These are phyloP conservation scores for Petrocephalus schoutedeni DNA, from an alignment of 2,797 vertebrate genomes.

Conservation along the genomic window DNA sequence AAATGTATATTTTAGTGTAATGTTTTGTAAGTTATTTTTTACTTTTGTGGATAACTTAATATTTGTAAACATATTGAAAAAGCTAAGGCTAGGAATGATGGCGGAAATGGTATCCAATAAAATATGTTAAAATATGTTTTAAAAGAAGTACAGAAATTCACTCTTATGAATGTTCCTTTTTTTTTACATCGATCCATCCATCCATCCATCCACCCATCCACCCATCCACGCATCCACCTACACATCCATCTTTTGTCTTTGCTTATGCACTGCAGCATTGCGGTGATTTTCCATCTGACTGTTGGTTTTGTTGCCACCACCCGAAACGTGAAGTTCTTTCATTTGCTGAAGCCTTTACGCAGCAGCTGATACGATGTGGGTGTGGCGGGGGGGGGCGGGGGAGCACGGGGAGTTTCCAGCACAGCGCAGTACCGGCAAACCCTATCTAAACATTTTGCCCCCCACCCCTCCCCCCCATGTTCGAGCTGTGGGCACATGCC, in stretches of 20 bases:
- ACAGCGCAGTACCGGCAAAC: not conserved
- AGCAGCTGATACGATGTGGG: not conserved
- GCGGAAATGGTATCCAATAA: conserved; percentile 51
- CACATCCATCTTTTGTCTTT: not conserved
- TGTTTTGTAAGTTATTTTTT: conserved; percentile 72
- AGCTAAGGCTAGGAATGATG: conserved; percentile 52
- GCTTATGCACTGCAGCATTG: not conserved
- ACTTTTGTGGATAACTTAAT: conserved; percentile 79
- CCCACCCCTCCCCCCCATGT: not conserved
- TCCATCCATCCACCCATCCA: no score
- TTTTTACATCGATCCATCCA: not conserved
- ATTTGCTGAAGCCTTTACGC: not conserved
- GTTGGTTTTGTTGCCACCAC: not conserved
- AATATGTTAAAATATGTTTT: conserved; percentile 28
- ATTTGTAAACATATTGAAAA: conserved; percentile 70
- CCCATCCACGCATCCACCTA: not conserved
- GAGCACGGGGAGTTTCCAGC: not conserved
- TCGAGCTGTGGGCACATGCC: conserved; percentile 29
- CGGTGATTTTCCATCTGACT: not conserved
- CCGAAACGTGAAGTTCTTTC: not conserved
- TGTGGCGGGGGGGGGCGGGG: not conserved
- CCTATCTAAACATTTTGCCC: not conserved
- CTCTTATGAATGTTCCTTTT: not conserved
- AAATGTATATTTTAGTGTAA: conserved; percentile 67
- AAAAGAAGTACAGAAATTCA: conserved; percentile 24